These are phyloP conservation scores for Noctilio leporinus DNA, from an alignment of 2,113 vertebrate genomes.

Conservation along the genomic window DNA sequence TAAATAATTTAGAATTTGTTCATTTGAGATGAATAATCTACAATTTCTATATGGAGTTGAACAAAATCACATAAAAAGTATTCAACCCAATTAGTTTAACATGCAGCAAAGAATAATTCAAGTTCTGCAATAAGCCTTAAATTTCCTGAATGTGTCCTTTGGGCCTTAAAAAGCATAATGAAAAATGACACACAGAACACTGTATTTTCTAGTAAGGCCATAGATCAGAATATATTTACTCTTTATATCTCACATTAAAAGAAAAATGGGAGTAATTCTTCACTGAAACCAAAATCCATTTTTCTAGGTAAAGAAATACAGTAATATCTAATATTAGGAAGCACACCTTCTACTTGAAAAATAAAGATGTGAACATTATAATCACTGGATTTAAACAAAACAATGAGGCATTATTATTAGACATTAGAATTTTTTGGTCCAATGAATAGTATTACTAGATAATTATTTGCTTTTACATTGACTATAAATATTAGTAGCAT, in stretches of 20 bases:
- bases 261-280: slow-evolving; percentile 1
- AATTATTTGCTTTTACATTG: slow-evolving; percentile 26
- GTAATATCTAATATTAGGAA: background rate
- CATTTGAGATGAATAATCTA: slow-evolving; percentile 30
- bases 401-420: background rate
- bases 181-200: background rate
- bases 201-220: background rate
- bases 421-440: background rate
- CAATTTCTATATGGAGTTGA: slow-evolving; percentile 12
- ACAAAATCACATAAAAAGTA: background rate
- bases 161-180: slow-evolving; percentile 10
- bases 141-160: background rate
- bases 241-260: slow-evolving; percentile 15
- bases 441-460: slow-evolving; percentile 5
- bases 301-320: background rate
- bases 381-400: background rate
- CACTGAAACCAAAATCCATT: background rate
- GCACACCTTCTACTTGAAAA: background rate
- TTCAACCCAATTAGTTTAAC: slow-evolving; percentile 46
- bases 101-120: slow-evolving; percentile 10
- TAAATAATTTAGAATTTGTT: slow-evolving; percentile 51
- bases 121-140: background rate
- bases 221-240: slow-evolving; percentile 25
- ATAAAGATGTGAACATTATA: background rate
- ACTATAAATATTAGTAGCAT: background rate